Evolutionary conservation across 2,113 vertebrate species (phyloP), one percentile per base, ranked within the genome.

Genomic region (Rattus rattus): DNA sequence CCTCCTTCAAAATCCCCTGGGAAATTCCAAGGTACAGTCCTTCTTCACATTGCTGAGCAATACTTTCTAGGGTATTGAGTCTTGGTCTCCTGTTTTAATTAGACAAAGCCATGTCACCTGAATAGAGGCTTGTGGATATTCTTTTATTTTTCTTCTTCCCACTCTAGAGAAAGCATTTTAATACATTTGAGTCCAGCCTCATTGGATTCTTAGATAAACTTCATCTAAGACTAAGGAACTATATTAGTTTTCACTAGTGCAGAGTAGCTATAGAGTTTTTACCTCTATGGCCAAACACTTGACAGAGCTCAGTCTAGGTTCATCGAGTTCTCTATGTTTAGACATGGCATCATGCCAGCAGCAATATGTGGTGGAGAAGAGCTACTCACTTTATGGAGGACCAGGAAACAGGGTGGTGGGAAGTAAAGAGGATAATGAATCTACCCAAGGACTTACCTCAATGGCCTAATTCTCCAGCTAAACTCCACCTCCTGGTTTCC

Each of bases 191-290:
- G 43, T 24, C 39, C 52, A 85, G 1, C 19, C 59, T 67, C 91
- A 56, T 1, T 69, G 72, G 59, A 30, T 5, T 56, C 67, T 39
- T 94, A 67, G 28, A 67, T 30, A 59, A 83, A 72, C 7, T 95
- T 59, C 97, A 10, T 63, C 94, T 70, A 65, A 93, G 30, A 92
- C 79, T 69, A 73, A 65, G 30, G 92, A 72, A 89, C 93, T 97
- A 22, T 7, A 52, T 36, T 33, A 63, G 22, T 28, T 63, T 43
- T 43, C 43, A 43, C 43, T 43, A 43, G 43, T 43, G 43, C 43
- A 43, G 43, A 43, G 43, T 43, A 3, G 43, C 43, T 43, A 43
- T 43, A 43, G 43, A 86, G 39, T 49, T 47, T 69, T 86, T 19
- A 52, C 19, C 10, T 70, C 11, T 69, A 33, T n/a, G 30, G 12